A percentile compares a stretch with the other conserved stretches of the same genome.
Conservation (phyloP, 2,888 invertebrate species). For the Drosophila paucipuncta region DNA sequence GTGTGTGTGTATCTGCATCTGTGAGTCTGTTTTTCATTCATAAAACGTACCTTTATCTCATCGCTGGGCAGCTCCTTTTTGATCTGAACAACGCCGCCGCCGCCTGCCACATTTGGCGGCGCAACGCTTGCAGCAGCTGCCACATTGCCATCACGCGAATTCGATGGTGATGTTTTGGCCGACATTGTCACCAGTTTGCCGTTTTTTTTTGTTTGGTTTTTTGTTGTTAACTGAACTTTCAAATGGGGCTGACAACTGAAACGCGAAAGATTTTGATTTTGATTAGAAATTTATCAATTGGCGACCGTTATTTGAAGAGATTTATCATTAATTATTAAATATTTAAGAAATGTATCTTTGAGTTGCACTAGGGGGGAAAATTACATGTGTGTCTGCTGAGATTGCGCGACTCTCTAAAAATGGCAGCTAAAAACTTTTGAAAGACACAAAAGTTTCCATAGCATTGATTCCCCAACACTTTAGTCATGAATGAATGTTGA, state of each 20-base stretch:
- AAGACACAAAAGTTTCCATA: background rate
- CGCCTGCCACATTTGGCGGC: slow-evolving; percentile 44
- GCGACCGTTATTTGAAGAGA: background rate
- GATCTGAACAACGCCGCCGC: slow-evolving; percentile 81
- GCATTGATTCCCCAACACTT: background rate
- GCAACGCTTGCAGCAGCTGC: slow-evolving; percentile 43
- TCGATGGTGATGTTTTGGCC: slow-evolving; percentile 86
- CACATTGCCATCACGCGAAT: slow-evolving; percentile 66
- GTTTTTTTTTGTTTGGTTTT: background rate
- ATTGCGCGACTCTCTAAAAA: background rate
- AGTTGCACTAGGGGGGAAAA: background rate
- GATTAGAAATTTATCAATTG: background rate
- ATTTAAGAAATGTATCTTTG: background rate
- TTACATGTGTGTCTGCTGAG: background rate
- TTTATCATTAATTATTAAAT: background rate
- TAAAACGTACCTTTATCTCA: slow-evolving; percentile 90
- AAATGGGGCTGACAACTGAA: slow-evolving; percentile 41
- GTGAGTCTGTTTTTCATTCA: slow-evolving; percentile 44
- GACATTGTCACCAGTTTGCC: slow-evolving; percentile 85
- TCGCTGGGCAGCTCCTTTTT: slow-evolving; percentile 91
- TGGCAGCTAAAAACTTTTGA: background rate
- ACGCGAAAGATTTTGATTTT: slow-evolving; percentile 19
- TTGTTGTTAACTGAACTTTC: slow-evolving; percentile 20
- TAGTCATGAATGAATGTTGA: background rate
- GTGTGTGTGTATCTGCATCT: background rate